Base-by-base conservation (phyloP, 2,888 invertebrate genomes). In the Netelia melanura region DNA sequence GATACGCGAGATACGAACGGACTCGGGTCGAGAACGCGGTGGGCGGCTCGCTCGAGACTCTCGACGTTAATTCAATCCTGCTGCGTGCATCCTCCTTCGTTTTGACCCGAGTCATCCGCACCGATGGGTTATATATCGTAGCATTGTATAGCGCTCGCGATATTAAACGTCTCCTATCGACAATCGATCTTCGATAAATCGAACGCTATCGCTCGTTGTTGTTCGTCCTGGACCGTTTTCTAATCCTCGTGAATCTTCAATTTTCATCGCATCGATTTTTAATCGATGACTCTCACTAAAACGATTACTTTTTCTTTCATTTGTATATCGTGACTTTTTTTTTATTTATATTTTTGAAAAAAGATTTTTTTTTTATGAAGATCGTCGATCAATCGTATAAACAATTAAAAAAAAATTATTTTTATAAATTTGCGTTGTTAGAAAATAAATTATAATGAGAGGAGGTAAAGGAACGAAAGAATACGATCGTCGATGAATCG, bases 1-100 rank as follows among this genome's bases (percentile, higher is more conserved):
- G 43, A 78, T 54, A 72, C 44, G 25, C 30, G 30, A 3, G 30
- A 30, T 30, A 30, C 30, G 30, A 30, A 5, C 6, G 5, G 30
- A 30, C 30, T 30, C 30, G 30, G 30, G 0, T 30, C 30, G 44
- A 72, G 54, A 21, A 11, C 30, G 61, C 58, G 54, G 67, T 25
- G 67, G 44, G 72, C 65, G 80, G 54, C 64, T 64, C 78, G 17
- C 61, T 17, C 11, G 48, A 44, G 80, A 56, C 74, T 78, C 78
- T 78, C 83, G 78, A 79, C 78, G 78, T 72, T 78, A 83, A 78
- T 83, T 83, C 58, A 74, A 78, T 83, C 78, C 83, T 30, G 83
- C 78, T 78, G 72, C 23, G 83, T 65, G 48, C 78, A 78, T 78
- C 83, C 78, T 72, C 83, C 74, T 44, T 78, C 67, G 61, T 72